Conservation (phyloP, 1,140 invertebrate species). For the Bombyx mandarina region DNA sequence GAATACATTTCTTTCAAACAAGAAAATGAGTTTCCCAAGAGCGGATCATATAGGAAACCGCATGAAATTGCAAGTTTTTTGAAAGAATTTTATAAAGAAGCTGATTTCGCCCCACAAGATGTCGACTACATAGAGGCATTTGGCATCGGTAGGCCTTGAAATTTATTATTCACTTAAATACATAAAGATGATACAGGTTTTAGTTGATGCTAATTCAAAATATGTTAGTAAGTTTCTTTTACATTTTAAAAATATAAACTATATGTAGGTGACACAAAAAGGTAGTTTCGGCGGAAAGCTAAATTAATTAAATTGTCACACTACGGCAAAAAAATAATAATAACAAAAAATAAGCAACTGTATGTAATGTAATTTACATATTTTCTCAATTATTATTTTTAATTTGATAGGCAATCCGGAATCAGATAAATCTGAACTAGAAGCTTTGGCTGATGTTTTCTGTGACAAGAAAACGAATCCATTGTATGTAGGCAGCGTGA, state of each 20-base stretch:
- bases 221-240: background rate
- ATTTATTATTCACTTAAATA: background rate
- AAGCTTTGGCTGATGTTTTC: no score
- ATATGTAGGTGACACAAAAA: background rate
- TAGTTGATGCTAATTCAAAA: background rate
- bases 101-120: conserved; percentile 73
- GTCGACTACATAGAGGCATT: conserved; percentile 83
- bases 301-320: no score
- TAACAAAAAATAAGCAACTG: background rate
- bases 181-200: background rate
- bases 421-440: no score
- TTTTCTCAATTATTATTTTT: no score
- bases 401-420: no score
- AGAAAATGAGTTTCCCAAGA: conserved; percentile 17
- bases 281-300: background rate
- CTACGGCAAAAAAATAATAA: background rate
- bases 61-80: conserved; percentile 71
- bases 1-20: background rate
- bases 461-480: no score
- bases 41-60: conserved; percentile 69
- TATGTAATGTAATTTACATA: background rate
- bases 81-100: conserved; percentile 74
- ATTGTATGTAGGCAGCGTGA: no score
- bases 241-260: background rate
- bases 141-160: conserved; percentile 71